These are phyloP conservation scores for Sinelater perroti DNA, from an alignment of 2,888 invertebrate genomes.

Conservation along the genomic window DNA sequence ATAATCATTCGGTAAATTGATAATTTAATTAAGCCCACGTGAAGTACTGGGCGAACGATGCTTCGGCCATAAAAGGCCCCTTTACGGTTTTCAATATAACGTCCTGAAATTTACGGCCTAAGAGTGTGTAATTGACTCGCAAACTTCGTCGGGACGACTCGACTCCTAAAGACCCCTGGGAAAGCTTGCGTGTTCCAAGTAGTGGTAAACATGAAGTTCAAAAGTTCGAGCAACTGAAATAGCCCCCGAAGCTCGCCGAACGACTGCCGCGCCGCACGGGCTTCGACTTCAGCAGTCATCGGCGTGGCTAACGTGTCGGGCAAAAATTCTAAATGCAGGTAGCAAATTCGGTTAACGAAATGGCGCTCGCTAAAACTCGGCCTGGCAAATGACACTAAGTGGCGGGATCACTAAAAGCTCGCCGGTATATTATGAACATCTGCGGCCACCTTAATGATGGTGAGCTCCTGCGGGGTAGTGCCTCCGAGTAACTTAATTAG, in stretches of 20 bases:
- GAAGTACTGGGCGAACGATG: too few relatives aligned
- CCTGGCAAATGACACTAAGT: conserved; percentile 31
- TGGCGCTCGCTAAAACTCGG: conserved; percentile 12
- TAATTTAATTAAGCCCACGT: too few relatives aligned
- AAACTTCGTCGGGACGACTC: conserved; percentile 4
- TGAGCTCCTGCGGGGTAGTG: conserved; percentile 22
- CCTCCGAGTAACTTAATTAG: conserved; percentile 34
- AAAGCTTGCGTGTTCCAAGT: conserved; percentile 4
- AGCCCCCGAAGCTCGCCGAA: too few relatives aligned
- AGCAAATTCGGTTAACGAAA: conserved; percentile 19
- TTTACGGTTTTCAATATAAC: not conserved
- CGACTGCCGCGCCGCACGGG: too few relatives aligned
- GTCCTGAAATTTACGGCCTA: conserved; percentile 7
- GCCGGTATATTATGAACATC: conserved; percentile 38
- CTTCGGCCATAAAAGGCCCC: too few relatives aligned
- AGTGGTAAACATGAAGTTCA: conserved; percentile 11
- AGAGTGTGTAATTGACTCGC: conserved; percentile 10
- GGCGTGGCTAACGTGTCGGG: too few relatives aligned
- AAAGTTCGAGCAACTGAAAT: too few relatives aligned
- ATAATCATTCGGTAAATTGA: too few relatives aligned
- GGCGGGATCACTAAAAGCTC: conserved; percentile 36
- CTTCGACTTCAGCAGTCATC: too few relatives aligned
- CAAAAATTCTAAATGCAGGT: not conserved
- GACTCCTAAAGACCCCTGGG: conserved; percentile 6
- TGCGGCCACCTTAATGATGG: conserved; percentile 37